phyloP scores from a whole-genome alignment of 2,797 vertebrate genomes.

The Pipistrellus pipistrellus region DNA sequence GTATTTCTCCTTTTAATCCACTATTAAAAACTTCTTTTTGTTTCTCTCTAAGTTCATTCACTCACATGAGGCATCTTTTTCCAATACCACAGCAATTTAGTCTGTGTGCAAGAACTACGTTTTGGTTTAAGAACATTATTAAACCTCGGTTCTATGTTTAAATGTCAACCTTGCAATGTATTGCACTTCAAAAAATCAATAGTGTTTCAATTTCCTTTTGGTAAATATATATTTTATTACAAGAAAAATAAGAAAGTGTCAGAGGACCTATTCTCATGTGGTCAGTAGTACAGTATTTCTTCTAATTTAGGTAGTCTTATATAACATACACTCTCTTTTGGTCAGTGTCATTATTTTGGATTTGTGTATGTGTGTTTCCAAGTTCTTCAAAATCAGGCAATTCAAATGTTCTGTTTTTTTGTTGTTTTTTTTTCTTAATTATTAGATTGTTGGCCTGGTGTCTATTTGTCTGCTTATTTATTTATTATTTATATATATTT shows the following conservation, averaged over 20 bases:
- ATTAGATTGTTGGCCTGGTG: not conserved
- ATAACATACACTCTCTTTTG: not conserved
- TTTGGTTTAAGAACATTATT: slow-evolving; percentile 81
- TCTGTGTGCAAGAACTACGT: slow-evolving; percentile 32
- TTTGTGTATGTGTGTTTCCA: not conserved
- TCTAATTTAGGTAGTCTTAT: not conserved
- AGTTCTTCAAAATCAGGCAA: slow-evolving; percentile 37
- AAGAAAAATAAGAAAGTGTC: slow-evolving; percentile 77
- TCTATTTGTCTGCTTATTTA: slow-evolving; percentile 3
- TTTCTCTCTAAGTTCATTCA: not conserved
- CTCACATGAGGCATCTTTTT: not conserved
- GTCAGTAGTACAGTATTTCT: slow-evolving; percentile 36
- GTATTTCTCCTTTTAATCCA: not conserved
- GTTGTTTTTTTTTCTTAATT: not conserved
- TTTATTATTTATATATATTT: not conserved
- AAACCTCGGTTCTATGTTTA: slow-evolving; percentile 81
- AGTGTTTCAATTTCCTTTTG: slow-evolving; percentile 84
- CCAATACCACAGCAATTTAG: slow-evolving; percentile 6
- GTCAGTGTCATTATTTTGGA: not conserved
- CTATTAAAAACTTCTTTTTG: not conserved
- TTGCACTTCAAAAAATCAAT: slow-evolving; percentile 80
- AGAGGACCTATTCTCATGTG: slow-evolving; percentile 51
- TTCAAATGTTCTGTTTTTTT: not conserved
- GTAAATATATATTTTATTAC: slow-evolving; percentile 80
- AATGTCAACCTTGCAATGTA: slow-evolving; percentile 84